A percentile compares a stretch with the other conserved stretches of the same genome.
Conservation (phyloP, 2,113 vertebrate genomes). For the Cromileptes altivelis region DNA sequence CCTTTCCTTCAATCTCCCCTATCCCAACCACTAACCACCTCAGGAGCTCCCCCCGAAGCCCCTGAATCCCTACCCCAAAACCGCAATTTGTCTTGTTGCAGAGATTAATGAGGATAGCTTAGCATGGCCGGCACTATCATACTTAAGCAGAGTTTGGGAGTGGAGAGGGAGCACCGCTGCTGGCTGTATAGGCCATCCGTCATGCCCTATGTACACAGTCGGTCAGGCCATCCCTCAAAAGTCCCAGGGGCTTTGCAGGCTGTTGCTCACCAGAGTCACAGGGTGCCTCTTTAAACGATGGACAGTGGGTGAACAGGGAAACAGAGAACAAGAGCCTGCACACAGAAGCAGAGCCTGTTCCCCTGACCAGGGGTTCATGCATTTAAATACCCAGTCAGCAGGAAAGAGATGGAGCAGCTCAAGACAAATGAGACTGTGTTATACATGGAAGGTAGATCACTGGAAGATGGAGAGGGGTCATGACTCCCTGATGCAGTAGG, state of each 20-base stretch:
- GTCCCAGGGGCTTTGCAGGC: slow-evolving; percentile 48
- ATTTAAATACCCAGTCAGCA: slow-evolving; percentile 59
- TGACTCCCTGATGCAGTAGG: slow-evolving; percentile 57
- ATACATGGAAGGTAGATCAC: slow-evolving; percentile 57
- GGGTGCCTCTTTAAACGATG: slow-evolving; percentile 45
- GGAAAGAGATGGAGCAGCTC: slow-evolving; percentile 32
- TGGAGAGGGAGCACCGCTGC: slow-evolving; percentile 55
- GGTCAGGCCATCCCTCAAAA: slow-evolving; percentile 46
- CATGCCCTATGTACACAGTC: slow-evolving; percentile 72
- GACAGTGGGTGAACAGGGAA: slow-evolving; percentile 23
- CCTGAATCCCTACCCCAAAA: slow-evolving; percentile 60
- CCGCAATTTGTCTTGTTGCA: slow-evolving; percentile 74
- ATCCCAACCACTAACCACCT: slow-evolving; percentile 62
- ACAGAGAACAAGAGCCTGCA: slow-evolving; percentile 36
- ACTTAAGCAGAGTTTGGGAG: slow-evolving; percentile 51
- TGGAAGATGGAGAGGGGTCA: slow-evolving; percentile 63
- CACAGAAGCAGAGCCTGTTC: slow-evolving; percentile 46
- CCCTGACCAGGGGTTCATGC: slow-evolving; percentile 27
- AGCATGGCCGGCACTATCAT: slow-evolving; percentile 58
- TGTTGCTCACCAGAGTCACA: slow-evolving; percentile 47
- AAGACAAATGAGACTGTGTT: slow-evolving; percentile 67
- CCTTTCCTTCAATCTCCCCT: slow-evolving; percentile 30
- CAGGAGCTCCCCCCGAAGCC: slow-evolving; percentile 45
- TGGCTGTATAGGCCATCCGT: slow-evolving; percentile 67
- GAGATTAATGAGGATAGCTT: slow-evolving; percentile 72